Evolutionary conservation across 2,888 invertebrate species (phyloP), one percentile per base, ranked within the genome.

Genomic region (Drosophila hawaiiensis): DNA sequence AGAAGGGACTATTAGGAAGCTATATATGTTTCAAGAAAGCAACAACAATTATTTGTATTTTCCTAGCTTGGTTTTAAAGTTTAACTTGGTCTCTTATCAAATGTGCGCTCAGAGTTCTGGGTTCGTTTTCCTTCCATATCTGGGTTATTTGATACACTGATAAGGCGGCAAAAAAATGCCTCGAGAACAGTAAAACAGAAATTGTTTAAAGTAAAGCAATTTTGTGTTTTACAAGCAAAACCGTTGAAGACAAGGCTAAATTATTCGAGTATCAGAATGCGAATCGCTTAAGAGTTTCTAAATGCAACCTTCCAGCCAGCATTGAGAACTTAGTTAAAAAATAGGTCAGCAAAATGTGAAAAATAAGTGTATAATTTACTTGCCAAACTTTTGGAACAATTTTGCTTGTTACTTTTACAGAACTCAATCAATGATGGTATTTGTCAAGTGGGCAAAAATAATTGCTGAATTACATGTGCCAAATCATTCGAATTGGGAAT

Each of bases 71-170:
- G 12, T 35, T 62, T 59, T 22, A 33, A 55, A 43, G 54, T 29
- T 37, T 28, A 61, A 55, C 33, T 35, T 59, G 14, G 29, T n/a
- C 14, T 66, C 53, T 74, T 83, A 84, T 83, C 78, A 70, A 16
- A 25, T 43, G 49, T 43, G 60, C 52, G 49, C 29, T 43, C 29
- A 54, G 49, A 72, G 67, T 76, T 74, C 59, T 72, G 68, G 47
- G 6, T 16, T 39, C 33, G 28, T 37, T 78, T 72, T 54, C 29
- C 25, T 31, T 55, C 29, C 35, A 74, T 71, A 85, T 83, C 71
- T 83, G 63, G 79, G 77, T 74, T 84, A 84, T 82, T 87, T 86
- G 74, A 76, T 76, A 78, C 70, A 56, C 83, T 74, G 88, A 84
- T 76, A 88, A 88, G 67, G 25, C 28, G 10, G 3, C 19, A 31